These are phyloP conservation scores for Heteromurus nitidus DNA, from an alignment of 2,888 invertebrate species.

Conservation along the genomic window DNA sequence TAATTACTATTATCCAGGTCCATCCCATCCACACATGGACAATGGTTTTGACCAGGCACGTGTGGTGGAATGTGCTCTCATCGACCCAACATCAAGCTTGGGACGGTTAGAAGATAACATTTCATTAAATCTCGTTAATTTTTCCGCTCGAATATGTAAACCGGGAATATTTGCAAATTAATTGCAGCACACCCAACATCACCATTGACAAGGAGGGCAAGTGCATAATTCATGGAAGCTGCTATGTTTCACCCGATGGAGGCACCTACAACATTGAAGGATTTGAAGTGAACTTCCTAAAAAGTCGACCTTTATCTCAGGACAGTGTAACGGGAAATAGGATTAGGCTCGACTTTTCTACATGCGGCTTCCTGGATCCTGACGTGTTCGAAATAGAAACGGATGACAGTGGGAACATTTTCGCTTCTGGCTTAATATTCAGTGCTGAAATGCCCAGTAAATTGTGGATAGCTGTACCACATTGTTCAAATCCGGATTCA, in stretches of 20 bases:
- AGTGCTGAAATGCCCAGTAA: not conserved
- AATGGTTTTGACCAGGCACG: too few relatives aligned
- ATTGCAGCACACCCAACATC: constrained; percentile 16
- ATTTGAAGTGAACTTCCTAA: constrained; percentile 27
- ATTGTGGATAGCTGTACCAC: constrained; percentile 29
- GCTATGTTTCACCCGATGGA: not conserved
- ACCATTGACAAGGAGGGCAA: constrained; percentile 7
- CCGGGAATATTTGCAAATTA: too few relatives aligned
- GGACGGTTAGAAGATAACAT: too few relatives aligned
- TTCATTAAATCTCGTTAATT: too few relatives aligned
- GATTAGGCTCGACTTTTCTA: constrained; percentile 34
- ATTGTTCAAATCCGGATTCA: constrained; percentile 18
- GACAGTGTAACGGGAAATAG: not conserved
- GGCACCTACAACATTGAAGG: constrained; percentile 25
- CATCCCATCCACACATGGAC: too few relatives aligned
- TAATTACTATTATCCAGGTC: too few relatives aligned
- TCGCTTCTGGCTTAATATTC: constrained; percentile 27
- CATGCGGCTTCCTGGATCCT: constrained; percentile 21
- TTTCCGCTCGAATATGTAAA: too few relatives aligned
- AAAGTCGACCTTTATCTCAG: not conserved
- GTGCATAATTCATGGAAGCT: not conserved
- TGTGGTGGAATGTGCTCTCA: too few relatives aligned
- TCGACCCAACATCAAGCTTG: too few relatives aligned
- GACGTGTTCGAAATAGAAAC: constrained; percentile 19
- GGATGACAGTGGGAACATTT: constrained; percentile 35